Percentiles rank a stretch among this genome's conserved stretches.
These are phyloP conservation scores for Megalurothrips usitatus DNA, from an alignment of 2,888 invertebrate species.

Conservation along the genomic window DNA sequence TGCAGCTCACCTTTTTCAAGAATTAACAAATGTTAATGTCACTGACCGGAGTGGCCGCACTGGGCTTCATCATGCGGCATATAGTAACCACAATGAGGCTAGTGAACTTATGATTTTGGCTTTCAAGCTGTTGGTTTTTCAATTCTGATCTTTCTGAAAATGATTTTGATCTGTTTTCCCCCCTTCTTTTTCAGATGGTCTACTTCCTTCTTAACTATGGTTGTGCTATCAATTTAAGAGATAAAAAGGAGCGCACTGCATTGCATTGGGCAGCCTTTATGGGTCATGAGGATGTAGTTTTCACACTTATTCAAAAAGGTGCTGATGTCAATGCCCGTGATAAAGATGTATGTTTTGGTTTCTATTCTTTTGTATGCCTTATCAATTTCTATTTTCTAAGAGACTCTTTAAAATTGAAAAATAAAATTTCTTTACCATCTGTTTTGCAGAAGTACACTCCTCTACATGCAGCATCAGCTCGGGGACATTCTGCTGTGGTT, in stretches of 20 bases:
- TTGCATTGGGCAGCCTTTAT: constrained; percentile 60
- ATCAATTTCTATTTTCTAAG: background rate
- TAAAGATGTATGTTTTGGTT: constrained; percentile 42
- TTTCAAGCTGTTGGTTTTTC: background rate
- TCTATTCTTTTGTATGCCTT: background rate
- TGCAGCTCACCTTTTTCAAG: constrained; percentile 51
- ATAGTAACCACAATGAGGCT: constrained; percentile 55
- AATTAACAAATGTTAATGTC: constrained; percentile 49
- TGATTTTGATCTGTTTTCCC: background rate
- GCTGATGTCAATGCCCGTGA: constrained; percentile 52
- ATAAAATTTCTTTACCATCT: too few relatives aligned
- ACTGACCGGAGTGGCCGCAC: constrained; percentile 57
- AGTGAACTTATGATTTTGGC: background rate
- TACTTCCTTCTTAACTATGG: constrained; percentile 53
- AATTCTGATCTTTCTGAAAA: background rate
- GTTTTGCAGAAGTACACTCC: constrained; percentile 52
- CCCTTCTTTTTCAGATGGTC: constrained; percentile 47
- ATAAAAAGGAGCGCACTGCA: constrained; percentile 58
- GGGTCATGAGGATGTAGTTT: constrained; percentile 52
- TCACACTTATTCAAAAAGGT: constrained; percentile 47
- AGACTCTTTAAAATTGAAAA: background rate
- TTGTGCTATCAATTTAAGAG: constrained; percentile 57
- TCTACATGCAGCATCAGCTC: constrained; percentile 57
- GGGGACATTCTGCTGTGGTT: constrained; percentile 50
- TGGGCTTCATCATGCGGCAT: constrained; percentile 60